Conservation (phyloP, 2,113 vertebrate species). For the Elgaria multicarinata region DNA sequence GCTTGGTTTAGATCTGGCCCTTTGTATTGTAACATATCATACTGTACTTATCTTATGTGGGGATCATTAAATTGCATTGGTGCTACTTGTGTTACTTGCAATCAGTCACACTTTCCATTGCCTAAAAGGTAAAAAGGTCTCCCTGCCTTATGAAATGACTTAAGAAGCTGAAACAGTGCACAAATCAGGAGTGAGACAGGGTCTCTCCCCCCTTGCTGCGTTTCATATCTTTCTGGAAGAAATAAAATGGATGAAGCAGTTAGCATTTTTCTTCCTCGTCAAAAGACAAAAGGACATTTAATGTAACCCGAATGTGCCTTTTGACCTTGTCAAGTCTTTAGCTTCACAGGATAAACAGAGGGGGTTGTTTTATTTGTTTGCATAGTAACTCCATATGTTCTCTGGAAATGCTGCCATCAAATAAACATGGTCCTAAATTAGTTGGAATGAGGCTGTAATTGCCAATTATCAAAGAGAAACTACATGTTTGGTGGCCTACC, state of each 20-base stretch:
- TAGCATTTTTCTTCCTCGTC: neutral
- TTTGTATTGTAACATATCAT: neutral
- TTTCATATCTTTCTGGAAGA: neutral
- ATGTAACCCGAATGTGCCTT: neutral
- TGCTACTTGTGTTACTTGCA: neutral
- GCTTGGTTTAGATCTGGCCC: too few relatives aligned
- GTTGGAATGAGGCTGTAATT: conserved; percentile 15
- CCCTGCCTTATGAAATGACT: neutral
- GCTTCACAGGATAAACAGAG: neutral
- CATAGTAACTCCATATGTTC: conserved; percentile 6
- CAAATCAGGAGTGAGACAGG: neutral
- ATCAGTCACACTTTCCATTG: neutral
- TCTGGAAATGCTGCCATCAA: conserved; percentile 32
- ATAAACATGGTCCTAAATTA: conserved; percentile 25
- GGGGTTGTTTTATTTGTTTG: neutral
- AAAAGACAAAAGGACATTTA: neutral
- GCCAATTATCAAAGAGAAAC: conserved; percentile 4
- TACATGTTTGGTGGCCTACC: neutral
- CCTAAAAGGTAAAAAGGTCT: neutral
- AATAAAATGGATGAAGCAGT: neutral
- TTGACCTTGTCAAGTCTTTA: neutral
- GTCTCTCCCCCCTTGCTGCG: neutral
- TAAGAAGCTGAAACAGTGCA: neutral
- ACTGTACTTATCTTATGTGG: neutral
- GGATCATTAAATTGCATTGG: neutral